Evolutionary conservation across 2,113 vertebrate species (phyloP).

Genomic region (Entelurus aequoreus): DNA sequence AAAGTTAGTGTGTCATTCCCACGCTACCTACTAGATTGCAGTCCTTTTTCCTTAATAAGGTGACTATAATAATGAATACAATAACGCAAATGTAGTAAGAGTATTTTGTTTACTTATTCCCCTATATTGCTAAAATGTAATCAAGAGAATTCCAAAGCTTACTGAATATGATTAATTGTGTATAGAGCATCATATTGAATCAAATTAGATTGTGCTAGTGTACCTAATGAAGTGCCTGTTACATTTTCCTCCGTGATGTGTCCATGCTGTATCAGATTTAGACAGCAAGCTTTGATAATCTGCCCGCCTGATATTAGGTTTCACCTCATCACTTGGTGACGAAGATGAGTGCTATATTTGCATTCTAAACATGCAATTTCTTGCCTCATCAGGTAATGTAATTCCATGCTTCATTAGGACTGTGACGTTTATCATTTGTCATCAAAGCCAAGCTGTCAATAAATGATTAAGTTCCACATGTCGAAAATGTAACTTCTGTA

Average conservation of each 20-base stretch:
- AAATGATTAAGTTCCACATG: slow-evolving; percentile 74
- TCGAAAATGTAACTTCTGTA: slow-evolving; percentile 68
- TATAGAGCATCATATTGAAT: neutral
- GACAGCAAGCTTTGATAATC: slow-evolving; percentile 60
- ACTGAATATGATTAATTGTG: no score
- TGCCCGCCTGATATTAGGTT: slow-evolving; percentile 58
- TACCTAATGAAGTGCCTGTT: slow-evolving; percentile 8
- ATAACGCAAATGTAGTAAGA: no score
- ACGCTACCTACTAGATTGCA: no score
- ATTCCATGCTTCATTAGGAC: slow-evolving; percentile 77
- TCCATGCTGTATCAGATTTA: slow-evolving; percentile 43
- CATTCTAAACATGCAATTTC: slow-evolving; percentile 73
- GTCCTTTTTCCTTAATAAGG: no score
- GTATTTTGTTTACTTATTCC: no score
- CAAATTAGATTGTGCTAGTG: neutral
- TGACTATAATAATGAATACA: no score
- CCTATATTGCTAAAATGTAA: no score
- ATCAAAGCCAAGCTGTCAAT: slow-evolving; percentile 75
- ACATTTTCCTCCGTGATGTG: slow-evolving; percentile 34
- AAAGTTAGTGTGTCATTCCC: no score
- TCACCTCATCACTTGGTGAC: slow-evolving; percentile 56
- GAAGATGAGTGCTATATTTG: slow-evolving; percentile 62
- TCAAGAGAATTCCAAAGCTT: no score
- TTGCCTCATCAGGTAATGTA: slow-evolving; percentile 77
- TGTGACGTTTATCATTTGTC: slow-evolving; percentile 78